Conservation (phyloP, 2,888 invertebrate genomes). For the Thalpophila matura region DNA sequence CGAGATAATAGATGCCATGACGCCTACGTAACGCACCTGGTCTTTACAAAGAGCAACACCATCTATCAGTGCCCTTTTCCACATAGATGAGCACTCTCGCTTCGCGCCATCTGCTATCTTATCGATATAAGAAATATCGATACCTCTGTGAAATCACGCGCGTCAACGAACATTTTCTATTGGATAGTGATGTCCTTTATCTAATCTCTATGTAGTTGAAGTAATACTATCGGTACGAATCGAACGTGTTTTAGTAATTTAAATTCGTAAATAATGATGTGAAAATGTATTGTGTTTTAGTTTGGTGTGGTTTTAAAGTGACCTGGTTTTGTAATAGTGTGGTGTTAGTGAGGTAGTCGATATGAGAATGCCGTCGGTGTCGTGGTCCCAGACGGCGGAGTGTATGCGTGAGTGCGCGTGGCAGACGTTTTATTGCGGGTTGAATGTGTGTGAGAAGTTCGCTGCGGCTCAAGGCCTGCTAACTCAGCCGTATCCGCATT, state of each 20-base stretch:
- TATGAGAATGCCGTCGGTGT: conserved; percentile 74
- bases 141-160: conserved; percentile 82
- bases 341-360: conserved; percentile 57
- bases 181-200: conserved; percentile 68
- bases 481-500: conserved; percentile 79
- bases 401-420: conserved; percentile 80
- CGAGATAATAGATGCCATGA: conserved; percentile 70
- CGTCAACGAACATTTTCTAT: conserved; percentile 74
- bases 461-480: conserved; percentile 76
- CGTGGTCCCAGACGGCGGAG: conserved; percentile 77
- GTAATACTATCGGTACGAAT: conserved; percentile 49
- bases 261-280: conserved; percentile 60
- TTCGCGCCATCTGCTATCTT: conserved; percentile 74
- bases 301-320: conserved; percentile 45
- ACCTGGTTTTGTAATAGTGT: conserved; percentile 60
- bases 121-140: conserved; percentile 80
- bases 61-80: conserved; percentile 67
- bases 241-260: conserved; percentile 61
- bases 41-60: conserved; percentile 61
- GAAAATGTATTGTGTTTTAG: conserved; percentile 53
- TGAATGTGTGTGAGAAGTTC: conserved; percentile 76
- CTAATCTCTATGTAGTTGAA: conserved; percentile 62
- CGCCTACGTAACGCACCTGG: conserved; percentile 71
- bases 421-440: conserved; percentile 78
- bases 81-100: conserved; percentile 75